Evolutionary conservation across 2,113 vertebrate genomes (phyloP).

Genomic region (Entomyzon cyanotis): DNA sequence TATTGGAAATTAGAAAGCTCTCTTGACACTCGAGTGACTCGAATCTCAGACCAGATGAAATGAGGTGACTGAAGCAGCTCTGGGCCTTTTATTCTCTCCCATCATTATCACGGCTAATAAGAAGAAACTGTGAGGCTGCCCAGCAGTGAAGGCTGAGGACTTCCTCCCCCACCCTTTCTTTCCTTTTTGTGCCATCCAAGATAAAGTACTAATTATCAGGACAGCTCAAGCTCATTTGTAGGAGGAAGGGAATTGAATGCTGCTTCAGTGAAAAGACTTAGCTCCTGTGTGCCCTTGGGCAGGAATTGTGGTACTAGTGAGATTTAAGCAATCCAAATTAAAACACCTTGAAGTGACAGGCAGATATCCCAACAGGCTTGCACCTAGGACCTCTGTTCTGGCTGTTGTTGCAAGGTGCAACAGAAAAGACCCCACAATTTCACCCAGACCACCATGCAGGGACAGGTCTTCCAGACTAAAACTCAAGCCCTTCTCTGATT

Average conservation of each 20-base stretch:
- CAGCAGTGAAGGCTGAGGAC: conserved; percentile 23
- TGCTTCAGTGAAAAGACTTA: conserved; percentile 57
- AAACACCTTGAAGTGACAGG: conserved; percentile 43
- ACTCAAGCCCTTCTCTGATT: background rate
- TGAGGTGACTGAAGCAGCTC: conserved; percentile 65
- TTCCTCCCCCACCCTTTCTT: background rate
- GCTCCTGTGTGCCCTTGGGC: conserved; percentile 43
- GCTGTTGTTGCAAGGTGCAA: background rate
- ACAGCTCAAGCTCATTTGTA: conserved; percentile 70
- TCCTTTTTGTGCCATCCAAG: conserved; percentile 45
- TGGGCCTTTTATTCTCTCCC: conserved; percentile 59
- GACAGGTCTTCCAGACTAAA: background rate
- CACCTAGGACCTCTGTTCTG: background rate
- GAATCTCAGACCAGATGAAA: conserved; percentile 60
- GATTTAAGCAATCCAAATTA: conserved; percentile 50
- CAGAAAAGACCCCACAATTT: background rate
- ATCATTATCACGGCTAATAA: conserved; percentile 62
- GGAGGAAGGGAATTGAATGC: conserved; percentile 57
- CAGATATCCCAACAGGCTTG: background rate
- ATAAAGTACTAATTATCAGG: conserved; percentile 71
- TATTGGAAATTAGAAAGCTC: conserved; percentile 66
- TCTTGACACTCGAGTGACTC: conserved; percentile 55
- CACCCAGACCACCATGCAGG: background rate
- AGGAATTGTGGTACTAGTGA: conserved; percentile 34
- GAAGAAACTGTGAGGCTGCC: conserved; percentile 41